These are phyloP conservation scores for Hyperoodon ampullatus DNA, from an alignment of 2,113 vertebrate genomes.

Conservation along the genomic window DNA sequence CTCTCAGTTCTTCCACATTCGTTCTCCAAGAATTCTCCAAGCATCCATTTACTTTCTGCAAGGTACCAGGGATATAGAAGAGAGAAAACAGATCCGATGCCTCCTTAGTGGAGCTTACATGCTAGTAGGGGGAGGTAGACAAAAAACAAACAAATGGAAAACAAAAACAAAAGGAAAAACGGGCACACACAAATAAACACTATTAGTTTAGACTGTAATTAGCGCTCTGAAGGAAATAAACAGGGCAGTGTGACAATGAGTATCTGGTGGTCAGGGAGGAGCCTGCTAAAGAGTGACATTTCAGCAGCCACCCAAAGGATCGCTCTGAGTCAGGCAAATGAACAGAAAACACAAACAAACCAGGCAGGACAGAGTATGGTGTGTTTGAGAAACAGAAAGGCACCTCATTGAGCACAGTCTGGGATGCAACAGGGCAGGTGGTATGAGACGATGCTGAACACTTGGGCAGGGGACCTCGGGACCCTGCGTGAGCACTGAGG, in stretches of 20 bases:
- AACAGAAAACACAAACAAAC: not conserved
- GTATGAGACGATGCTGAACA: not conserved
- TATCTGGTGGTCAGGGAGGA: not conserved
- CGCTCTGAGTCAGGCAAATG: not conserved
- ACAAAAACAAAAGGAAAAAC: not conserved
- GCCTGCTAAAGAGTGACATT: not conserved
- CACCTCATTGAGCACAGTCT: not conserved
- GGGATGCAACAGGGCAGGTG: not conserved
- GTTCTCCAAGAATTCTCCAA: not conserved
- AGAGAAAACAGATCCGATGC: not conserved
- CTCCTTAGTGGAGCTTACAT: not conserved
- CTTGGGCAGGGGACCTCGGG: accelerated
- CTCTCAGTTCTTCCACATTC: not conserved
- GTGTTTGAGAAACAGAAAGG: not conserved
- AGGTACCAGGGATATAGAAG: not conserved
- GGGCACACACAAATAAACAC: not conserved
- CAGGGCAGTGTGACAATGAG: not conserved
- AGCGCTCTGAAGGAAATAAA: not conserved
- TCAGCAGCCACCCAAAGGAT: not conserved
- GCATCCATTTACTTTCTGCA: not conserved
- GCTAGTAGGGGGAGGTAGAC: not conserved
- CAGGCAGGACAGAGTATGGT: not conserved
- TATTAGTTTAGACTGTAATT: not conserved
- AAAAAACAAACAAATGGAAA: not conserved
- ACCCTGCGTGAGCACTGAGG: not conserved